These are phyloP conservation scores for Tortrix viridana DNA, from an alignment of 2,888 invertebrate species.

Conservation along the genomic window DNA sequence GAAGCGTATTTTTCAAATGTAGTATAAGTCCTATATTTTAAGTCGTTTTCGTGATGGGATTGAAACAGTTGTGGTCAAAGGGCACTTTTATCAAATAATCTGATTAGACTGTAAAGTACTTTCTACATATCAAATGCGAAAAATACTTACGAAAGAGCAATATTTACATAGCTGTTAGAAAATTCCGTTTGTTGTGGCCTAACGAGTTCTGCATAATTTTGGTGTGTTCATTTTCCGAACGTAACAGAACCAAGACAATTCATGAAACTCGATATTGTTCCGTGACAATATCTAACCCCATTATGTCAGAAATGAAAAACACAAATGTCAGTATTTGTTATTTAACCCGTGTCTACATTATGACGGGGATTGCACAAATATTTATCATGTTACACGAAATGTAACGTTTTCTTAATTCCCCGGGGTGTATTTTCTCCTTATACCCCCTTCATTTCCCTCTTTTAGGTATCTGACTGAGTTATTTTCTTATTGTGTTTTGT, in stretches of 20 bases:
- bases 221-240: not conserved
- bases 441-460: conserved; percentile 17
- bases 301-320: conserved; percentile 11
- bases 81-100: no score
- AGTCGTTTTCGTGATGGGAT: no score
- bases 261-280: conserved; percentile 12
- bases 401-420: conserved; percentile 31
- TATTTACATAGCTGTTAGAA: no score
- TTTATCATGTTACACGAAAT: conserved; percentile 30
- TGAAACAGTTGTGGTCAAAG: no score
- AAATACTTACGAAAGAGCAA: no score
- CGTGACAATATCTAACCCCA: conserved; percentile 12
- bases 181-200: no score
- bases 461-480: conserved; percentile 52
- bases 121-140: no score
- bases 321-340: conserved; percentile 7
- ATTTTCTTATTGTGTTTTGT: conserved; percentile 57
- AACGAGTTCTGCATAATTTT: conserved; percentile 2
- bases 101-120: no score
- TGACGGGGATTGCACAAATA: conserved; percentile 25
- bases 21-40: no score
- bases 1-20: no score
- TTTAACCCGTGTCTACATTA: conserved; percentile 1
- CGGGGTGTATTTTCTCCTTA: conserved; percentile 7
- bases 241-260: not conserved